Conservation (phyloP, 2,888 invertebrate species). For the Lasioglossum marginatum region DNA sequence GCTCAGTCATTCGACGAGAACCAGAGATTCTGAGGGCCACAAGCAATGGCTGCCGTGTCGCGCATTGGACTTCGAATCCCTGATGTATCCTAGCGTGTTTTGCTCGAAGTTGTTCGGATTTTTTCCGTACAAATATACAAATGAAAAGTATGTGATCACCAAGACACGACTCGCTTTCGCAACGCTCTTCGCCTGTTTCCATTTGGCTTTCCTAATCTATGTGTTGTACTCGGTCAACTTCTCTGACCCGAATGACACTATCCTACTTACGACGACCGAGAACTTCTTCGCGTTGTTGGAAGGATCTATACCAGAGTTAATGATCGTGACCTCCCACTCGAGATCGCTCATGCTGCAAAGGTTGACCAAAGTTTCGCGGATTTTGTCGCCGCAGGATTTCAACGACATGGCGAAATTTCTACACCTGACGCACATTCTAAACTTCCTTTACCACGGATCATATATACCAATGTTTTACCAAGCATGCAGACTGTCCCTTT, state of each 20-base stretch:
- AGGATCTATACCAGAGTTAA: neutral
- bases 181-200: neutral
- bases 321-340: neutral
- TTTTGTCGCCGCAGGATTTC: neutral
- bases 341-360: neutral
- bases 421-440: neutral
- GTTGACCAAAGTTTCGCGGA: neutral
- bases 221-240: neutral
- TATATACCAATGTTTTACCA: neutral
- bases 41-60: neutral
- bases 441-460: neutral
- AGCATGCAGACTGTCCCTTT: rapidly evolving
- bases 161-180: neutral
- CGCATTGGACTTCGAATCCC: neutral
- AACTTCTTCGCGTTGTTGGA: neutral
- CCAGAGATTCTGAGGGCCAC: neutral
- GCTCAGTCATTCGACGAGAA: neutral
- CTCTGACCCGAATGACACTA: rapidly evolving
- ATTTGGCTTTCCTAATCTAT: neutral
- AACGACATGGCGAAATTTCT: neutral
- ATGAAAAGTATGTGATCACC: neutral
- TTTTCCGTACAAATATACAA: neutral
- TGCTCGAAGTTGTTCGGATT: neutral
- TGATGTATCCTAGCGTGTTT: neutral
- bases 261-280: neutral